Base-by-base conservation (phyloP, 1,140 invertebrate genomes). In the Bombus pyrosoma region DNA sequence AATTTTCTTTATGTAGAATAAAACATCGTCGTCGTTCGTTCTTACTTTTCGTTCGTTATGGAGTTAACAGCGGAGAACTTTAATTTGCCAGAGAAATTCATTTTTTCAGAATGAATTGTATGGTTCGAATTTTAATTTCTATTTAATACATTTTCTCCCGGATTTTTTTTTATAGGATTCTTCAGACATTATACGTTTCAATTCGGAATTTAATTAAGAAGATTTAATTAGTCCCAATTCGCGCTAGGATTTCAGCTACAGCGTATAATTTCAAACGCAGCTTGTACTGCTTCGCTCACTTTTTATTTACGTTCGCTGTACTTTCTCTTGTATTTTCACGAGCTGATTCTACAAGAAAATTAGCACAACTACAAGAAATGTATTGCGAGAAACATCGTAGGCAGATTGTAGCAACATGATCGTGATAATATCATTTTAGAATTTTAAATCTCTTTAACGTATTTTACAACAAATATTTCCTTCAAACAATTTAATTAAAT, bases 311-410 rank as follows among this genome's bases (percentile, higher is more conserved):
- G 32, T n/a, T 1, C 22, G 6, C 18, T 28, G 39, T 28, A 53
- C 73, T 75, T 53, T 53, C 73, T 75, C 73, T 8, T 22, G 32
- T 22, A 32, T 53, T 53, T 75, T 53, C 73, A 57, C 73, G 22
- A 34, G 32, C 22, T 47, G n/a, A 22, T 75, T 57, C 32, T 75
- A 13, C 22, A 57, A 2, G 32, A 53, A 75, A 75, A 75, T 75
- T 37, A 37, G 25, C 6, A 10, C 34, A 39, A 71, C 28, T 37
- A 0, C 18, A 22, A 32, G 34, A 43, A 41, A 32, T 22, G 47
- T 22, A 53, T 47, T 6, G 47, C 47, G 15, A 18, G 41, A 10
- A 32, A 41, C n/a, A 32, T 62, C 28, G 59, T 62, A 62, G 59
- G 1, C 25, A 15, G 34, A 3, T 15, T 37, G 32, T 8, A 68